Conservation (phyloP, 2,113 vertebrate genomes). For the Synodontis membranacea region DNA sequence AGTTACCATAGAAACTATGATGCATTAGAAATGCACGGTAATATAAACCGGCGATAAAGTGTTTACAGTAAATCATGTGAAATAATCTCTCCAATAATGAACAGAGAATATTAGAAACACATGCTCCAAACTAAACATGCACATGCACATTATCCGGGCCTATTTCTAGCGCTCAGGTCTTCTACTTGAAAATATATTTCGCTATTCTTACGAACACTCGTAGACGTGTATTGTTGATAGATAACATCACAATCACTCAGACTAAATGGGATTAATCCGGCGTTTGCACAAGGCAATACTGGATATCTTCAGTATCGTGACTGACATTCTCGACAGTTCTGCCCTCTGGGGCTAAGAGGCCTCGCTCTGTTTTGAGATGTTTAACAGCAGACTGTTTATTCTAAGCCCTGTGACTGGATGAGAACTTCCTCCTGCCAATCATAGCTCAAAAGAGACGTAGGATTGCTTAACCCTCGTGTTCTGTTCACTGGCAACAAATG, state of each 20-base stretch:
- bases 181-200: background rate
- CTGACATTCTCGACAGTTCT: conserved; percentile 54
- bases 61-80: background rate
- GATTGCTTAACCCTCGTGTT: conserved; percentile 2
- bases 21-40: background rate
- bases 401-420: conserved; percentile 47
- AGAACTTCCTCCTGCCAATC: conserved; percentile 64
- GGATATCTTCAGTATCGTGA: conserved; percentile 58
- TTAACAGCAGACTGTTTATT: conserved; percentile 61
- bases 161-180: background rate
- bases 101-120: background rate
- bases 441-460: conserved; percentile 40
- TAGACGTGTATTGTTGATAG: background rate
- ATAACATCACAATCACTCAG: background rate
- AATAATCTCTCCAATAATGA: background rate
- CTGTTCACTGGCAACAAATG: background rate
- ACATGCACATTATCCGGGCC: background rate
- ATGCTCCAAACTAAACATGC: background rate
- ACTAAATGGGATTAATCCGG: background rate
- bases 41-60: background rate
- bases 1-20: background rate
- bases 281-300: conserved; percentile 22
- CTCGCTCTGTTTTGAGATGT: conserved; percentile 50
- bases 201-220: background rate
- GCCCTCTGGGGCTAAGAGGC: conserved; percentile 50